Base-by-base conservation (phyloP, 64 coral and sea anemone genomes). In the Pocillopora verrucosa region DNA sequence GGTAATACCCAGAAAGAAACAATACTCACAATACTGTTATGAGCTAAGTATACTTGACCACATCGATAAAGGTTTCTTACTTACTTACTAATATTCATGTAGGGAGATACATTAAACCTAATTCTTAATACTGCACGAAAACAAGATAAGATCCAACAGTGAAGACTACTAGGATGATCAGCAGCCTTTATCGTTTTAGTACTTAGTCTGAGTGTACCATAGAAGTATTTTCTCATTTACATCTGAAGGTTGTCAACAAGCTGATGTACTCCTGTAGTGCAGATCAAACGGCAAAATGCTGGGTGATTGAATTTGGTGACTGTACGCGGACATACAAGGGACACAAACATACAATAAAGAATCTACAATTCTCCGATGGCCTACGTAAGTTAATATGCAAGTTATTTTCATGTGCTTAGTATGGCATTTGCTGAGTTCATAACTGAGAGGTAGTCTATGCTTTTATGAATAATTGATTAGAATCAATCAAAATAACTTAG, bases 281-380 rank as follows among this genome's bases (percentile, higher is more conserved):
- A 16, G 97, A 99, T 72, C 77, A 93, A 59, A 61, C 69, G 3
- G 97, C 91, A 4, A 89, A 82, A 69, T 95, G 84, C 73, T 99
- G 97, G 97, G 94, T 99, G 16, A 87, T 99, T 82, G 97, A 99
- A 77, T 95, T 95, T 93, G 97, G 94, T 19, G 94, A 99, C 58
- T 99, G 93, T 36, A 99, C 97, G 36, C 74, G 97, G 35, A 93
- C 91, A 10, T 99, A 95, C 78, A 99, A 93, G 88, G 97, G 97
- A 75, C 91, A 92, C 61, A 99, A 90, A 63, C 90, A 91, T 61
- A 83, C 88, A 65, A 64, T 99, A 13, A 74, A 72, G 0, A 82
- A 64, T 61, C 91, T 95, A 78, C 30, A 83, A 16, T 94, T 95
- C 17, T 57, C 93, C 67, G 94, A 95, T 91, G 93, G 94, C 58